Evolutionary conservation across 2,797 vertebrate genomes (phyloP).

Genomic region (Leuciscus waleckii): DNA sequence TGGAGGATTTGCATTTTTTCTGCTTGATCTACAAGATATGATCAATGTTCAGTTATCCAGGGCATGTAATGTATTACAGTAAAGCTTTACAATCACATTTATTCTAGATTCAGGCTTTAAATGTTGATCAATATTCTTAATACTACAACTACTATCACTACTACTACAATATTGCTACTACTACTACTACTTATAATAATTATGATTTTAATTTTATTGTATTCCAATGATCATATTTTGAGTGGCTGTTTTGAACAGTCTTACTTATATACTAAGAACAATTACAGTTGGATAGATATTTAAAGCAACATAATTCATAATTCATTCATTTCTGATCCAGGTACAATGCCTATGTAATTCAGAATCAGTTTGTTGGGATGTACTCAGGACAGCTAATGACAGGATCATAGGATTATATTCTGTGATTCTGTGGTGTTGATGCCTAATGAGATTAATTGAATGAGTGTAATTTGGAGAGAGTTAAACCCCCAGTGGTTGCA

Average conservation of each 20-base stretch:
- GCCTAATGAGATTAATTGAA: constrained; percentile 83
- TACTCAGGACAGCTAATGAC: constrained; percentile 75
- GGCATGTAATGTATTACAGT: neutral
- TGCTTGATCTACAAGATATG: constrained; percentile 50
- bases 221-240: too few species aligned
- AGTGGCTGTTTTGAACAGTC: too few species aligned
- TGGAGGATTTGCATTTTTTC: constrained; percentile 49
- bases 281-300: neutral
- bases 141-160: neutral
- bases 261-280: neutral
- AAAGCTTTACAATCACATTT: neutral
- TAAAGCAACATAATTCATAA: neutral
- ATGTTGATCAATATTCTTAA: neutral
- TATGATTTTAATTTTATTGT: too few species aligned
- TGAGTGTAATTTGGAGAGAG: constrained; percentile 79
- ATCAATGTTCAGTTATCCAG: constrained; percentile 44
- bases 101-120: neutral
- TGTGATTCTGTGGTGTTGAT: constrained; percentile 74
- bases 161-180: too few species aligned
- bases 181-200: too few species aligned
- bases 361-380: constrained; percentile 62
- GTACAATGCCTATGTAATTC: constrained; percentile 51
- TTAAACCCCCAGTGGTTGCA: constrained; percentile 77
- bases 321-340: neutral
- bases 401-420: constrained; percentile 77